A percentile compares a stretch with the other conserved stretches of the same genome.
Conservation (phyloP, 2,888 invertebrate species). For the Linnaemya tessellans region DNA sequence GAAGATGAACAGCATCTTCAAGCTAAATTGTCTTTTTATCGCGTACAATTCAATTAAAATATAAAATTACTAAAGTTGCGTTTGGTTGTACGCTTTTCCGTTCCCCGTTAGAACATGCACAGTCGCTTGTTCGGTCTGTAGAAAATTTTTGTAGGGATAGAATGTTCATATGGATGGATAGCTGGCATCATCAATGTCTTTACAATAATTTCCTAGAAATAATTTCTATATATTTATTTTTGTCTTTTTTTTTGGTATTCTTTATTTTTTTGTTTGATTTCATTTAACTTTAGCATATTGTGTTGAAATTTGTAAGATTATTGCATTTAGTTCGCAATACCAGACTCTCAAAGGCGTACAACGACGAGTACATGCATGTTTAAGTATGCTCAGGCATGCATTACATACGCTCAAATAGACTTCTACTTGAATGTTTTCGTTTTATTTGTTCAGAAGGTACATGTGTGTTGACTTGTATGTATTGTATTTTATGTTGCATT, state of each 20-base stretch:
- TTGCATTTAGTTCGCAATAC: slow-evolving; percentile 47
- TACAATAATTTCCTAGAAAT: slow-evolving; percentile 63
- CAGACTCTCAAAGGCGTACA: slow-evolving; percentile 43
- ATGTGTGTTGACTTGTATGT: not conserved
- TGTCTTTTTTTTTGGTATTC: too few relatives aligned
- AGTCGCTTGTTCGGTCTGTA: not conserved
- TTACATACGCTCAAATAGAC: slow-evolving; percentile 59
- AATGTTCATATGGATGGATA: slow-evolving; percentile 40
- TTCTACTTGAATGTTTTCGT: not conserved
- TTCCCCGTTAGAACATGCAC: slow-evolving; percentile 15
- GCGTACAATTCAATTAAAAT: slow-evolving; percentile 73
- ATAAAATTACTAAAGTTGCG: slow-evolving; percentile 63
- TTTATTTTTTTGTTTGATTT: not conserved
- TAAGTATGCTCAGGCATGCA: slow-evolving; percentile 52
- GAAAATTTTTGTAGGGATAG: slow-evolving; percentile 6
- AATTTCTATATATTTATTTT: not conserved
- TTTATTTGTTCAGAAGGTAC: slow-evolving; percentile 51
- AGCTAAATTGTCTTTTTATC: slow-evolving; percentile 72
- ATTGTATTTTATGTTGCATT: slow-evolving; percentile 14
- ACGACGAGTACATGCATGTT: slow-evolving; percentile 22
- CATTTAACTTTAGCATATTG: slow-evolving; percentile 36
- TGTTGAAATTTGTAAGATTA: slow-evolving; percentile 60
- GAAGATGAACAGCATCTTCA: slow-evolving; percentile 41
- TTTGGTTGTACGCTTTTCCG: slow-evolving; percentile 4
- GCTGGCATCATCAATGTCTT: slow-evolving; percentile 57